Base-by-base conservation (phyloP, 2,113 vertebrate genomes). In the Chloroceryle aenea region DNA sequence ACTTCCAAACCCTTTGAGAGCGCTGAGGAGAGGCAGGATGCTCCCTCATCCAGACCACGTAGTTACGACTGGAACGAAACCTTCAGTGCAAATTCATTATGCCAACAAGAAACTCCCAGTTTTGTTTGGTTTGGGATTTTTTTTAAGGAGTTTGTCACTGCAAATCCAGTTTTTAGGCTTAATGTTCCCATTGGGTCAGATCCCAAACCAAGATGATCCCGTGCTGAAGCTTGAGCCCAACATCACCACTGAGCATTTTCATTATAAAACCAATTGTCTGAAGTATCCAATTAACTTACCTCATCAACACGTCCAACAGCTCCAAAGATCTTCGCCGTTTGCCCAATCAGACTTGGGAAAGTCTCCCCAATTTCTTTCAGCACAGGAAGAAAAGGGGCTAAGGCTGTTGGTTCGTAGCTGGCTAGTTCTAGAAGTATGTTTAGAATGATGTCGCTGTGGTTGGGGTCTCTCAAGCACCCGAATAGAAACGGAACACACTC, bases 281-380 rank as follows among this genome's bases (percentile, higher is more conserved):
- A 55, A 89, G 59, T 25, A 62, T 45, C 61, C 76, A 56, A 20
- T 72, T 66, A 76, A 66, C 55, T 61, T 21, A 99, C 99, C 99
- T 99, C 99, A 96, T 98, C 98, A 20, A 98, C 96, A 15, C 96
- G 98, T 40, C 99, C 99, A 48, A 99, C 98, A n/a, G 98, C 98
- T 50, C 99, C 98, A 19, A 99, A 99, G 97, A 99, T 99, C 96
- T 99, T 99, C 12, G 98, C 98, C 29, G 98, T 98, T 76, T 99
- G 98, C 93, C 99, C 99, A 87, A 99, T 97, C 56, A 99, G 93
- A 85, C 87, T 94, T 48, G 99, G 98, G 40, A 92, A 98, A 78
- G 94, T 97, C 86, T 99, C 98, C 20, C 98, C 98, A 47, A 97
- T 89, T 71, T 97, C 98, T 64, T 98, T 99, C 77, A 99, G 97